A percentile compares a stretch with the other conserved stretches of the same genome.
Conservation (phyloP, 2,888 invertebrate genomes). For the Mimas tiliae region DNA sequence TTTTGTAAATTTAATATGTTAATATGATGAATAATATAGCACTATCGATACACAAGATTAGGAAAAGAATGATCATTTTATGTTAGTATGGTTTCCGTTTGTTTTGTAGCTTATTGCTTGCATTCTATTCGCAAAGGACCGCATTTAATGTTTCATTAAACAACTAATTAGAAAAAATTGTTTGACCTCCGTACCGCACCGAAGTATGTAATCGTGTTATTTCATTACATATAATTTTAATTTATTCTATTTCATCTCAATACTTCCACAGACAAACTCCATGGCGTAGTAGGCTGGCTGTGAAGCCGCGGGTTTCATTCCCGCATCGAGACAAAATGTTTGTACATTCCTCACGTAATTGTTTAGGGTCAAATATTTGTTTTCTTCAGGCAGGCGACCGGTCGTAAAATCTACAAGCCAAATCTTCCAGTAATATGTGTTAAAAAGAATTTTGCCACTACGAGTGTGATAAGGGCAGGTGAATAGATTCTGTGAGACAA, state of each 20-base stretch:
- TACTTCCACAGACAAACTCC: too few relatives aligned
- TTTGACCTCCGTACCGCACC: slow-evolving; percentile 4
- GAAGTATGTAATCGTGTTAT: background rate
- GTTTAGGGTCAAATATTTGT: too few relatives aligned
- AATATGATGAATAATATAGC: background rate
- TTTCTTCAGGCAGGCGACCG: too few relatives aligned
- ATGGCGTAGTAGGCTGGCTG: too few relatives aligned
- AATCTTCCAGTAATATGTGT: too few relatives aligned
- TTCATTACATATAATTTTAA: background rate
- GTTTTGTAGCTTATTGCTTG: background rate
- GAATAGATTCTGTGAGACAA: too few relatives aligned
- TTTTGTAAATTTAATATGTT: background rate
- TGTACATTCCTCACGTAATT: too few relatives aligned
- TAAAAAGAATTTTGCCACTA: too few relatives aligned
- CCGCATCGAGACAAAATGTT: too few relatives aligned
- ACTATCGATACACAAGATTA: background rate
- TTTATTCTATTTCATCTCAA: background rate
- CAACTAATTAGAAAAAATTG: slow-evolving; percentile 10
- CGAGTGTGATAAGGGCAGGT: too few relatives aligned
- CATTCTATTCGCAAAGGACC: background rate
- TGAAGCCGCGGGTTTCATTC: too few relatives aligned
- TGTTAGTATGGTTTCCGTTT: slow-evolving; percentile 6
- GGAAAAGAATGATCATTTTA: background rate
- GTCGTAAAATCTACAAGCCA: too few relatives aligned
- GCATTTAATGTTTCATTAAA: slow-evolving; percentile 7